Percentiles rank a stretch among this genome's conserved stretches.
These are phyloP conservation scores for Prunella himalayana DNA, from an alignment of 2,113 vertebrate species.

Conservation along the genomic window DNA sequence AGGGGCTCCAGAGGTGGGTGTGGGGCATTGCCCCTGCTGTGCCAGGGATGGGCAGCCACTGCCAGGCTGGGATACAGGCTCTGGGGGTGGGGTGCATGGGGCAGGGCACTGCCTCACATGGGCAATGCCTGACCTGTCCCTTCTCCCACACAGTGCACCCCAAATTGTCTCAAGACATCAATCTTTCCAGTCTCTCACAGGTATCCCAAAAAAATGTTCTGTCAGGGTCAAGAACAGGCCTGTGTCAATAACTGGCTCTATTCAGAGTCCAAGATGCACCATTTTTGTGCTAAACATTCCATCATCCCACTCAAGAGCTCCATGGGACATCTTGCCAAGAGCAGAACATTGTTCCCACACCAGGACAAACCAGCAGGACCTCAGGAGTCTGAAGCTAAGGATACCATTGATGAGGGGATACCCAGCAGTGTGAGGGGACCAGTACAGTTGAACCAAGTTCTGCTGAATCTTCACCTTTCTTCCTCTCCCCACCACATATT, in stretches of 20 bases:
- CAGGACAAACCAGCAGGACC: background rate
- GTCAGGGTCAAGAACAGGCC: background rate
- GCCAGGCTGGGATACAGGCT: background rate
- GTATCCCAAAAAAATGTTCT: background rate
- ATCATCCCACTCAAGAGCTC: background rate
- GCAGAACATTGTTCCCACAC: background rate
- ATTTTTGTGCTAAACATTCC: background rate
- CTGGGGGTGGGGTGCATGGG: too few relatives aligned
- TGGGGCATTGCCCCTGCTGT: background rate
- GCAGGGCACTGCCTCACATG: background rate
- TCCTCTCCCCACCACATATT: background rate
- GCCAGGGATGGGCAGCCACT: background rate
- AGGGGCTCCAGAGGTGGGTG: background rate
- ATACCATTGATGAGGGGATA: background rate
- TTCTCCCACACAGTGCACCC: fast-evolving
- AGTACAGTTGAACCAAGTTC: background rate
- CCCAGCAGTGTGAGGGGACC: background rate
- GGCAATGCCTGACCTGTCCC: fast-evolving
- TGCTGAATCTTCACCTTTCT: background rate
- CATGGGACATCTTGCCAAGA: background rate
- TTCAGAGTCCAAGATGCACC: background rate
- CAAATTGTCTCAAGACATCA: fast-evolving
- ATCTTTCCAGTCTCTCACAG: too few relatives aligned
- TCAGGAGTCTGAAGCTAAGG: background rate
- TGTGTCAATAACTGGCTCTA: background rate